Conservation (phyloP, 2,888 invertebrate genomes). For the Endotricha flammealis region DNA sequence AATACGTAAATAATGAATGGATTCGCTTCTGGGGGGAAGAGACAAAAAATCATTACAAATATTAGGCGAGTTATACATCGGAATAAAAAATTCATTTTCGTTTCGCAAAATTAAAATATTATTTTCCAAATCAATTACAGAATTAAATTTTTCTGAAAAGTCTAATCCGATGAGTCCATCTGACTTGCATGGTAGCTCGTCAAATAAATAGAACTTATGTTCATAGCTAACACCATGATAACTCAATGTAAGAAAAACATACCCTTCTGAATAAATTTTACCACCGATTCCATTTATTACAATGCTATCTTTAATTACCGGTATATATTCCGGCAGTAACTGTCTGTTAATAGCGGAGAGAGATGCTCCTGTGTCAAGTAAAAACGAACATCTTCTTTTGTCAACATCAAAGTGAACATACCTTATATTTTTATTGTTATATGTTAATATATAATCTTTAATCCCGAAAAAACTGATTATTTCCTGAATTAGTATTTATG, state of each 20-base stretch:
- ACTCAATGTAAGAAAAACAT: background rate
- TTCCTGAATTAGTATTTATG: background rate
- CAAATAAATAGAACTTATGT: constrained; percentile 11
- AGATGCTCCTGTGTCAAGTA: too few relatives aligned
- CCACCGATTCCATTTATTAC: too few relatives aligned
- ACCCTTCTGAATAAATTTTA: constrained; percentile 3
- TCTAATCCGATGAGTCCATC: constrained; percentile 12
- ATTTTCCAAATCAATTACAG: constrained; percentile 8
- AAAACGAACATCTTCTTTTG: too few relatives aligned
- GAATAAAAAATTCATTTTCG: constrained; percentile 1
- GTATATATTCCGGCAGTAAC: too few relatives aligned
- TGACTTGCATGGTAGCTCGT: constrained; percentile 4
- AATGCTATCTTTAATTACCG: too few relatives aligned
- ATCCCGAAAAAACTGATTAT: constrained; percentile 9
- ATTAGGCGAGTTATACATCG: constrained; percentile 4
- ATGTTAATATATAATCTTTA: too few relatives aligned
- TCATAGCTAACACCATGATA: background rate
- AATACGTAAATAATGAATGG: constrained; percentile 5
- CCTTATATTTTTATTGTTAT: too few relatives aligned
- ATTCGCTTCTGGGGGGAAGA: constrained; percentile 5
- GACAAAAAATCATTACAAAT: constrained; percentile 4
- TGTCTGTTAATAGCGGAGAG: too few relatives aligned
- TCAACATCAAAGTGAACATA: too few relatives aligned
- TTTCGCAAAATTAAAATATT: constrained; percentile 8
- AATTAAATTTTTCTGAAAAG: constrained; percentile 5